Base-by-base conservation (phyloP, 2,113 vertebrate species). In the Gnathonemus longibarbis region DNA sequence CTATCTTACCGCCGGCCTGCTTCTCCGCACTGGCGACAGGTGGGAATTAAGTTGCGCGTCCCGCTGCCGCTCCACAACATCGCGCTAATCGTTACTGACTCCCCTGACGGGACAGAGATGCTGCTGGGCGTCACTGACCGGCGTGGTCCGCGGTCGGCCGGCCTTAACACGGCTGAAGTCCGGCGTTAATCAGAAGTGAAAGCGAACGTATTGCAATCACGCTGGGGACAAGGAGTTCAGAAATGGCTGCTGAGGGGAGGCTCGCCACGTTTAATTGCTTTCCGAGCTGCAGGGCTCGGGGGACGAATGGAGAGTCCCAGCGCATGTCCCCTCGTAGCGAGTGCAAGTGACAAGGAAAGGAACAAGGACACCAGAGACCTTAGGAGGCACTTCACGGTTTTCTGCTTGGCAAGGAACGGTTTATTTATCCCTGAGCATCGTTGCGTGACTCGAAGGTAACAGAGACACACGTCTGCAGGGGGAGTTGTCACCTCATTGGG, bases 201-300 rank as follows among this genome's bases (percentile, higher is more conserved):
- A 48, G 83, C 83, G 17, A 84, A 48, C 83, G 83, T 84, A 84
- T 48, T 84, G 83, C 83, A 84, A 46, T 84, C 83, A 84, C 42
- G 83, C 42, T 3, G 21, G 56, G 56, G 19, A 46, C 35, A 48
- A 8, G 58, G 45, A 88, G 21, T 21, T 48, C 42, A 46, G 87
- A 46, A 15, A 88, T 62, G 56, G 39, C 42, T 21, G 45, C 19
- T 24, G 21, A 45, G 39, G n/a, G 80, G 19, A 45, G 21, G 21
- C 45, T 48, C 7, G 83, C 45, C 83, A 10, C 45, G 45, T 84
- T 84, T 84, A 84, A 84, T 84, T 84, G 83, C 83, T 84, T 45
- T 46, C 39, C 8, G 45, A 84, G 83, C 83, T 48, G 35, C 45
- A 46, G 17, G 42, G 83, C 83, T 84, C 83, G 8, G 83, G 83